These are phyloP conservation scores for Cheiracanthium punctorium DNA, from an alignment of 2,888 invertebrate genomes.

Conservation along the genomic window DNA sequence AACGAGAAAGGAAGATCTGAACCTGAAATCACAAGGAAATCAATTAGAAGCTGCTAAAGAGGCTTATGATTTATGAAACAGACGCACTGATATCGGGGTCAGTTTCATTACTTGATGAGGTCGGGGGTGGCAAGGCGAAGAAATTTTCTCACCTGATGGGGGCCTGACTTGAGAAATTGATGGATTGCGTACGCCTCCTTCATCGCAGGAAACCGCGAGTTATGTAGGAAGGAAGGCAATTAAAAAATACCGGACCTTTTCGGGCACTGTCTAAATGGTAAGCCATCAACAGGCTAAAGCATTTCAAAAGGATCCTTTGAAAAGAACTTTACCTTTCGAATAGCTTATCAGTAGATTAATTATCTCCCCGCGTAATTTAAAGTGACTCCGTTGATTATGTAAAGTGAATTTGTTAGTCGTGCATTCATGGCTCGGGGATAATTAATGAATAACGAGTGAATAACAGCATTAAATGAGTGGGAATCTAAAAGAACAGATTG, in stretches of 20 bases:
- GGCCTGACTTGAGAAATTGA: conserved; percentile 4
- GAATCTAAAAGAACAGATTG: too few species aligned
- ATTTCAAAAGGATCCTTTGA: neutral
- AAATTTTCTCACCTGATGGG: conserved; percentile 53
- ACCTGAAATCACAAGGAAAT: conserved; percentile 26
- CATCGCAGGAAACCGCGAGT: conserved; percentile 19
- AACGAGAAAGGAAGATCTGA: conserved; percentile 11
- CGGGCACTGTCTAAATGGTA: neutral
- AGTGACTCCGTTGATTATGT: neutral
- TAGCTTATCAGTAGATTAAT: neutral
- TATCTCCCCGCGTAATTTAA: neutral
- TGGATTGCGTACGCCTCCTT: conserved; percentile 41
- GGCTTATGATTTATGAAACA: conserved; percentile 56
- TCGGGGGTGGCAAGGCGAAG: conserved; percentile 30
- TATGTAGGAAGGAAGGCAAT: neutral
- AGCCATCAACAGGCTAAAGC: conserved; percentile 2
- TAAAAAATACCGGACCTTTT: neutral
- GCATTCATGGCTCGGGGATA: neutral
- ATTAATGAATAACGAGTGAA: neutral
- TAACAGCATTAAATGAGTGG: neutral
- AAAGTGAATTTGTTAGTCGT: neutral
- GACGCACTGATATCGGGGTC: conserved; percentile 30
- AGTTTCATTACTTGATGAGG: conserved; percentile 61
- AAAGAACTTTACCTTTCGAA: neutral
- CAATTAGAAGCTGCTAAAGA: conserved; percentile 55